Conservation (phyloP, 2,797 vertebrate genomes). For the Melanogrammus aeglefinus region DNA sequence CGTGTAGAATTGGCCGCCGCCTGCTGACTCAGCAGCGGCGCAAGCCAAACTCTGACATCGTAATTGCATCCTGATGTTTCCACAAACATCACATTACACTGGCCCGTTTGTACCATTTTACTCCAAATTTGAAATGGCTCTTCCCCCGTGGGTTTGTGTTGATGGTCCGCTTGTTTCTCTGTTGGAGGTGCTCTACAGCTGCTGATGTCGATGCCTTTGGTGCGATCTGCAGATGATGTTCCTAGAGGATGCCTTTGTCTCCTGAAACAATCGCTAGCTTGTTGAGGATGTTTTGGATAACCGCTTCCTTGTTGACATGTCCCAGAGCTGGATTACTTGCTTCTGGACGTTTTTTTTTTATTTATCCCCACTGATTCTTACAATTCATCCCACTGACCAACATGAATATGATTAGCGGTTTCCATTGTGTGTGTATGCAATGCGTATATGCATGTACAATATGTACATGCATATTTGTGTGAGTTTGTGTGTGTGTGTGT, state of each 20-base stretch:
- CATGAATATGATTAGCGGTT: neutral
- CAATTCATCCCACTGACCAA: neutral
- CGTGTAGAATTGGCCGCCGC: neutral
- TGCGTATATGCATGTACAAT: neutral
- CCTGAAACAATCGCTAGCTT: neutral
- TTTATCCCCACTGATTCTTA: neutral
- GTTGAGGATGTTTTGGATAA: neutral
- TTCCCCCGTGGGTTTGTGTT: neutral
- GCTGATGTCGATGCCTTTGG: neutral
- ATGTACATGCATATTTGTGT: too few relatives aligned
- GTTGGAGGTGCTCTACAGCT: neutral
- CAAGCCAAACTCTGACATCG: constrained; percentile 5
- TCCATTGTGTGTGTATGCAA: neutral
- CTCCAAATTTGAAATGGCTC: neutral
- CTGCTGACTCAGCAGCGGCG: neutral
- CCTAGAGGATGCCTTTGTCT: neutral
- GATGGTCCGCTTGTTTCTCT: neutral
- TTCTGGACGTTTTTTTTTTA: neutral
- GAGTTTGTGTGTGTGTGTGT: too few relatives aligned
- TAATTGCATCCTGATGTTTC: constrained; percentile 5
- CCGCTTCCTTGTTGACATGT: neutral
- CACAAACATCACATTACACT: neutral
- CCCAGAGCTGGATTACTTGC: neutral
- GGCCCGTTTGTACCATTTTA: neutral
- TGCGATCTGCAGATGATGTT: neutral